Evolutionary conservation across 2,888 invertebrate genomes (phyloP), one percentile per base, ranked within the genome.

Genomic region (Nemoura dubitans): DNA sequence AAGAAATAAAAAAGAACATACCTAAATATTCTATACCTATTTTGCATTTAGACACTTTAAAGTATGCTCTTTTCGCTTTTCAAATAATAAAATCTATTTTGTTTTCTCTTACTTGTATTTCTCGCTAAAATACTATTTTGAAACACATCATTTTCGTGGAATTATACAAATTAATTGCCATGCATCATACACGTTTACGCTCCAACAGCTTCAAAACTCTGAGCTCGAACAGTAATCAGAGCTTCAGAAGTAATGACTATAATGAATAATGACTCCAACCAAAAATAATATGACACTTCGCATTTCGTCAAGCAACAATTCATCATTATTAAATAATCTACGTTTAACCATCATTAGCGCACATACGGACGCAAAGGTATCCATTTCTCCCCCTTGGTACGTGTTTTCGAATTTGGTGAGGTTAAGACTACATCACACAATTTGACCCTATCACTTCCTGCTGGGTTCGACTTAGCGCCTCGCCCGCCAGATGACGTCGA

Each of bases 321-420:
- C 59, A 59, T 59, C 59, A 59, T 59, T 59, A 59, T 59, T 59
- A 59, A 59, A 59, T 59, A 21, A 59, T 59, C 59, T 7, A 16
- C 59, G 21, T 59, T 59, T 59, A 59, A 59, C 59, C 59, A 59
- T 59, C 59, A 59, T 59, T 59, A 59, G 59, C 59, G 59, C 59
- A 10, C 10, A 16, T 21, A 59, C 21, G 1, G 14, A 16, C 21
- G 59, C 59, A 59, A 59, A 59, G 59, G 59, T 59, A 59, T 59
- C 14, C 59, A 59, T 59, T 59, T 59, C 59, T 10, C 59, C 14
- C 36, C 16, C 21, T 59, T 59, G 59, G 21, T 10, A n/a, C 59
- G 59, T 59, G 14, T 59, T 59, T 21, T 14, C 21, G 21, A 21
- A 21, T 21, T 36, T 7, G 21, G 59, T 59, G 16, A 59, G 59